Evolutionary conservation across 2,113 vertebrate species (phyloP), one percentile per base, ranked within the genome.

Genomic region (Larimichthys polyactis): DNA sequence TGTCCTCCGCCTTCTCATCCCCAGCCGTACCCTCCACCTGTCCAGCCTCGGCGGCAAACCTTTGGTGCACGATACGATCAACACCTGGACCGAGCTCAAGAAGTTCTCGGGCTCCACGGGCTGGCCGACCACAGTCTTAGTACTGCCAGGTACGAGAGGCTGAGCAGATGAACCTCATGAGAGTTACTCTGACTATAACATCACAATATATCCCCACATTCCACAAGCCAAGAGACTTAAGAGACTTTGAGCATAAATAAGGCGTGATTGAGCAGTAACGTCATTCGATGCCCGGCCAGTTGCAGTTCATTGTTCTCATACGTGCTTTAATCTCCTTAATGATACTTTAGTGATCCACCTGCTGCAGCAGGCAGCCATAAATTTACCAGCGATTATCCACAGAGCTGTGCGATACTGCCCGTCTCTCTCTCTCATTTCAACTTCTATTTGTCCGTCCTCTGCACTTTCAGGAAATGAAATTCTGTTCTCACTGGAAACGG

Each of bases 71-170:
- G 98, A 99, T 89, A 97, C 96, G 88, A 97, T 99, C 90, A 99
- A 99, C 93, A 97, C 97, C 52, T 99, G 98, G 98, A 96, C 97
- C 59, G 98, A 99, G 88, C 95, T 99, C 66, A 99, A 97, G 87
- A 99, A 98, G 91, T 99, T 99, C 91, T 98, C 96, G n/a, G 97
- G 98, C 44, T 95, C 97, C 51, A 95, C 93, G 52, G 98, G 98
- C 22, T 99, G 98, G 98, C 98, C 98, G 46, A 97, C 96, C 36
- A 96, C 97, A 79, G 96, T 99, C 49, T 95, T 99, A 64, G 97
- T 99, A 72, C 91, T 99, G 64, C 98, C 98, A 93, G 98, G 98
- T 99, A 92, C 91, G 43, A 58, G 8, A 36, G 44, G 1, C 2
- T 2, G 2, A 44, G 20, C 12, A 20, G 17, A 20, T 15, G 24